These are phyloP conservation scores for Tenebrosternarchus preto DNA, from an alignment of 2,113 vertebrate genomes.

Conservation along the genomic window DNA sequence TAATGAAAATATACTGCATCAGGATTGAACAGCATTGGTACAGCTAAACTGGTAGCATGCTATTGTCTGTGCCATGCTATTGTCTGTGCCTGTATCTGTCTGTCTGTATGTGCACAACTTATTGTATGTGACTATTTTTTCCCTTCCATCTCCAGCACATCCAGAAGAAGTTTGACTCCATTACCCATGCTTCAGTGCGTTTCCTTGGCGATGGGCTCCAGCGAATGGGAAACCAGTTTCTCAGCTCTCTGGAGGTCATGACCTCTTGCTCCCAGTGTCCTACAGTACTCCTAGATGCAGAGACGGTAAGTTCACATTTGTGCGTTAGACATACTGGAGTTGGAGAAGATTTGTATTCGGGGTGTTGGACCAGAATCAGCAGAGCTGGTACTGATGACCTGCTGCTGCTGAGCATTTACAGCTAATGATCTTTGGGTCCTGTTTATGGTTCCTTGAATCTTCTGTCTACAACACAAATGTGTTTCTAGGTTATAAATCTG, in stretches of 20 bases:
- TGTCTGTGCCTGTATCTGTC: neutral
- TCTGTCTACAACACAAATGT: too few relatives aligned
- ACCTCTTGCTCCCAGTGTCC: constrained; percentile 90
- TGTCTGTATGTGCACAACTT: neutral
- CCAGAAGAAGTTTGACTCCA: constrained; percentile 87
- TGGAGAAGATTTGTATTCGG: neutral
- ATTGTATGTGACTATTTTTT: neutral
- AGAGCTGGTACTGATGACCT: too few relatives aligned
- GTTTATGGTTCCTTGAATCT: too few relatives aligned
- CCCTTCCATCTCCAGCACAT: constrained; percentile 75
- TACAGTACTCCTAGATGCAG: constrained; percentile 95
- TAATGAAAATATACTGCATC: too few relatives aligned
- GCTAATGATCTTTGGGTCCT: too few relatives aligned
- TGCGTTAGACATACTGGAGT: neutral
- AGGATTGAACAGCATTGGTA: too few relatives aligned
- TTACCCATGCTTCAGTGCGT: constrained; percentile 86
- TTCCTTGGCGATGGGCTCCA: constrained; percentile 90
- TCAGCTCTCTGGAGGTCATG: constrained; percentile 93
- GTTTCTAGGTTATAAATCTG: too few relatives aligned
- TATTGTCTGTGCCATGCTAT: neutral
- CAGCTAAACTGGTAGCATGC: too few relatives aligned
- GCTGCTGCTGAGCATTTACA: too few relatives aligned
- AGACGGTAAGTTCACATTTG: constrained; percentile 83
- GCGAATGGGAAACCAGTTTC: constrained; percentile 94
- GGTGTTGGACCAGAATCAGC: too few relatives aligned